Evolutionary conservation across 2,113 vertebrate genomes (phyloP).

Genomic region (Rattus rattus): DNA sequence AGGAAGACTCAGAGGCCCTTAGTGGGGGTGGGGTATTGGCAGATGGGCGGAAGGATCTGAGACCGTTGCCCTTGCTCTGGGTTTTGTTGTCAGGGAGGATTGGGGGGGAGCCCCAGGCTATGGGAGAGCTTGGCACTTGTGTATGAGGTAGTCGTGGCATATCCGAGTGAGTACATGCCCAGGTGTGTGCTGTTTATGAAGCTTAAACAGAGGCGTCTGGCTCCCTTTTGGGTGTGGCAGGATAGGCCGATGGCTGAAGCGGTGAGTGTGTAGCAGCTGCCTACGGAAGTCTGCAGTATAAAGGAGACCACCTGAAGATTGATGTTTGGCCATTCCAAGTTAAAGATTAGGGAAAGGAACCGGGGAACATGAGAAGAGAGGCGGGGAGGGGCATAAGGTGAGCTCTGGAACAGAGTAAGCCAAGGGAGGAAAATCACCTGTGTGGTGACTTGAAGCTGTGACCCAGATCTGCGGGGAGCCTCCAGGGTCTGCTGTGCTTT

Average conservation of each 20-base stretch:
- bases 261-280: neutral
- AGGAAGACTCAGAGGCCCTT: neutral
- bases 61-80: neutral
- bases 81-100: neutral
- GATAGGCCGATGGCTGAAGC: neutral
- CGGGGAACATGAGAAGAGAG: neutral
- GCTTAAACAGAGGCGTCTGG: neutral
- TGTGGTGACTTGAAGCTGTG: too few species aligned
- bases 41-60: neutral
- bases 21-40: neutral
- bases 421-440: neutral
- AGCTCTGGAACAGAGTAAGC: neutral
- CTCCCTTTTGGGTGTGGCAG: neutral
- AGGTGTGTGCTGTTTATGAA: neutral
- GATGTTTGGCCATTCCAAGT: neutral
- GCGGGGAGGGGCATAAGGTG: neutral
- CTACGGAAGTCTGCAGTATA: neutral
- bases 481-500: neutral
- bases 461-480: neutral
- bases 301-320: neutral
- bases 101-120: neutral
- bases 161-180: neutral
- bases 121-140: neutral
- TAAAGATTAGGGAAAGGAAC: neutral
- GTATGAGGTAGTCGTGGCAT: neutral